Evolutionary conservation across 2,113 vertebrate genomes (phyloP).

Genomic region (Turnix velox): DNA sequence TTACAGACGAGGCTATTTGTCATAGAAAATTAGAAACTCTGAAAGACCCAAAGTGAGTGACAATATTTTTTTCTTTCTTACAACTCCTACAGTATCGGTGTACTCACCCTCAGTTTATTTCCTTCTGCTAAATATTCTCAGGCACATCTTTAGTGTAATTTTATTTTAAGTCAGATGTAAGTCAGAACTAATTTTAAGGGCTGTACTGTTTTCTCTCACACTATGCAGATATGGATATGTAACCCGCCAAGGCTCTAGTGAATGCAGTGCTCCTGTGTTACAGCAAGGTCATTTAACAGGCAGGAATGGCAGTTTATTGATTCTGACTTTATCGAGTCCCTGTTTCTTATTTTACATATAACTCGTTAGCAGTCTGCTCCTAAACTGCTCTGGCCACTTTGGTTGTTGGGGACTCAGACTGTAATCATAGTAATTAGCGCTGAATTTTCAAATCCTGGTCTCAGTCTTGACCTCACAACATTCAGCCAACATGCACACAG

Average conservation of each 20-base stretch:
- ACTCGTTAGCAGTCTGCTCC: conserved; percentile 7
- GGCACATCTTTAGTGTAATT: neutral
- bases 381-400: conserved; percentile 13
- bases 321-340: conserved; percentile 42
- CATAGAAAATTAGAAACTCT: neutral
- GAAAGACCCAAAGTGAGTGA: neutral
- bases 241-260: neutral
- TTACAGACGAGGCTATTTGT: neutral
- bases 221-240: neutral
- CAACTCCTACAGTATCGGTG: neutral
- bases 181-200: neutral
- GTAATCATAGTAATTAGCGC: conserved; percentile 67
- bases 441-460: conserved; percentile 55
- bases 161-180: neutral
- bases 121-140: neutral
- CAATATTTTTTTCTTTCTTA: neutral
- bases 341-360: conserved; percentile 26
- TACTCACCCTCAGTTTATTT: neutral
- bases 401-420: conserved; percentile 11
- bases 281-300: conserved; percentile 19
- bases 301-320: conserved; percentile 2
- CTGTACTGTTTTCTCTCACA: neutral
- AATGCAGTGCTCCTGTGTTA: neutral
- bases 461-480: conserved; percentile 45
- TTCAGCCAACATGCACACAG: conserved; percentile 4